A percentile compares a stretch with the other conserved stretches of the same genome.
phyloP scores from a whole-genome alignment of 2,113 vertebrate species.

The Oenanthe oenanthe region DNA sequence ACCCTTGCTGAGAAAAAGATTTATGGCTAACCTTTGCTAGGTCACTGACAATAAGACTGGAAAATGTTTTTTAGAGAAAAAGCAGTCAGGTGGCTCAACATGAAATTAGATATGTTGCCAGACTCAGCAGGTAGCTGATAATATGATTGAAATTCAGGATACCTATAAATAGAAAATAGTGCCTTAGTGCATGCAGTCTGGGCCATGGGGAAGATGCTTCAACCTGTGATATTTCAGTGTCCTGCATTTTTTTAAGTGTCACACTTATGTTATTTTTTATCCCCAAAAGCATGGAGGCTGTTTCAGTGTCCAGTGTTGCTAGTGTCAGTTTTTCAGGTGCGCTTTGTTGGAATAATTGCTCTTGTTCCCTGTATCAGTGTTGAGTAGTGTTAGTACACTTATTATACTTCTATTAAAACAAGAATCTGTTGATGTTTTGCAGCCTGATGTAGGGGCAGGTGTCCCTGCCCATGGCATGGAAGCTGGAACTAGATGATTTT shows the following conservation, averaged over 20 bases:
- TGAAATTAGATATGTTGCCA: conserved; percentile 57
- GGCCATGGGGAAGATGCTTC: background rate
- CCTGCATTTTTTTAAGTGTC: background rate
- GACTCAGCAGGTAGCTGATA: conserved; percentile 48
- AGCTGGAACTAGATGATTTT: background rate
- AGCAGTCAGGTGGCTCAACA: conserved; percentile 49
- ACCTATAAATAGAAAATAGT: conserved; percentile 25
- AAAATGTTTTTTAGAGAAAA: conserved; percentile 48
- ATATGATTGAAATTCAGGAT: conserved; percentile 50
- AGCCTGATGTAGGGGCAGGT: background rate
- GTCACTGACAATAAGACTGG: conserved; percentile 44
- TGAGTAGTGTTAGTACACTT: background rate
- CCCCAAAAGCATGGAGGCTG: background rate
- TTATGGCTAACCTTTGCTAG: conserved; percentile 62
- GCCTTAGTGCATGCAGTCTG: background rate
- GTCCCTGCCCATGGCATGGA: background rate
- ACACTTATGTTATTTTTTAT: background rate
- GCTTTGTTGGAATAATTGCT: background rate
- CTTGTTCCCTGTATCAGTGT: background rate
- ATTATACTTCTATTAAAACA: background rate
- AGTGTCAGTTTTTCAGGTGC: background rate
- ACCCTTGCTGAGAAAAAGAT: conserved; percentile 65
- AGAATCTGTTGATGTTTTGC: background rate
- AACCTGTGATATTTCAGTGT: background rate
- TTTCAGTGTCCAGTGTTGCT: background rate